These are phyloP conservation scores for Chelonoidis abingdonii DNA, from an alignment of 2,113 vertebrate species.

Conservation along the genomic window DNA sequence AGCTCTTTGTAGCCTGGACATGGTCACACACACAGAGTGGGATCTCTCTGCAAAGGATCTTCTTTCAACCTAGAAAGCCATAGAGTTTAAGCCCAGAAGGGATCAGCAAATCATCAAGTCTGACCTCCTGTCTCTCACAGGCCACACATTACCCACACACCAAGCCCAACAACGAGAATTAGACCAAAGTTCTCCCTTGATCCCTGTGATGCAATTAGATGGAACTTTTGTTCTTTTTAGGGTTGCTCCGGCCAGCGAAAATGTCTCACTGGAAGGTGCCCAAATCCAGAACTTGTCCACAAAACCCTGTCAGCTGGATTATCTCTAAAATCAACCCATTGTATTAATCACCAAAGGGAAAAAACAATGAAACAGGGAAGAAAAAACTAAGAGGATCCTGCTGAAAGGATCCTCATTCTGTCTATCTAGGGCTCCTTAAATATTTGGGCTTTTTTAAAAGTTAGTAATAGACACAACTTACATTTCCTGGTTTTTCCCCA, in stretches of 20 bases:
- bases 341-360: rapidly evolving
- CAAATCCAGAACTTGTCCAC: background rate
- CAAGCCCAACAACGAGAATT: background rate
- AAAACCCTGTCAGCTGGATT: background rate
- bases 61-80: background rate
- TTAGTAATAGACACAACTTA: background rate
- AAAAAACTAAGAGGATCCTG: background rate
- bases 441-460: background rate
- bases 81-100: background rate
- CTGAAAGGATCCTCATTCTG: background rate
- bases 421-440: background rate
- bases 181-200: background rate
- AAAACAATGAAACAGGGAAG: background rate
- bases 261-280: background rate
- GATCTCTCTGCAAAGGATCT: background rate
- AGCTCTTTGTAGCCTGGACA: background rate
- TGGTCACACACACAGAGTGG: background rate
- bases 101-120: background rate
- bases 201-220: background rate
- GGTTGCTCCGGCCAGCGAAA: background rate
- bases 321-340: background rate
- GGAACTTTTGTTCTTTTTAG: background rate
- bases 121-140: background rate
- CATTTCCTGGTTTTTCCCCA: rapidly evolving
- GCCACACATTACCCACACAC: background rate